Evolutionary conservation across 2,888 invertebrate genomes (phyloP), one percentile per base, ranked within the genome.

Genomic region (Callosobruchus maculatus): DNA sequence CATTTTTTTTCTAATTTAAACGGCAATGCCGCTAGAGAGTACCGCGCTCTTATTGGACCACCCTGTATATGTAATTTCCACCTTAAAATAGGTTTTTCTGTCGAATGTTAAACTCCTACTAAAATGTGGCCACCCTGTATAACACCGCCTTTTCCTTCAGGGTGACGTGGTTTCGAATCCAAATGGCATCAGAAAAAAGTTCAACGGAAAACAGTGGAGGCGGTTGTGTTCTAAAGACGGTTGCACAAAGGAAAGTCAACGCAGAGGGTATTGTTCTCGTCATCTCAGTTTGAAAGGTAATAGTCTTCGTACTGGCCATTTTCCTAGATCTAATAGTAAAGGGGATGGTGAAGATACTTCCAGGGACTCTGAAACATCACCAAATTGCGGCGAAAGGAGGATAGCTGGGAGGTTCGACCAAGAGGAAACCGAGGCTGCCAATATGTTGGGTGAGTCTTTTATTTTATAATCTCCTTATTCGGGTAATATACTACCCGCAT

Each of bases 181-280:
- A 2, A 96, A 95, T 82, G 99, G 99, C 79, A 97, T 99, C 82
- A 90, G 98, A 20, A 99, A 99, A 89, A 99, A 99, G 89, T 99
- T 97, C 88, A 99, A 99, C 89, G 99, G 99, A 67, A 99, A 99
- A 88, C 99, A 99, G 87, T 99, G 99, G 99, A 91, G 99, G 77
- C 91, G 99, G 82, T 91, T 99, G 78, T 99, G 99, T 89, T 97
- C 97, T 75, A 96, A 95, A 87, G 96, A 96, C 83, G 95, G 96
- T 74, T 99, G 98, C 88, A 94, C 94, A 67, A 97, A 97, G 89
- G 99, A 99, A 90, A 98, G 98, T 84, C 99, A 99, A 88, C 90
- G 99, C 67, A 91, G 98, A 80, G 99, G 99, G 67, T 99, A 92
- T 88, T 99, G 99, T 87, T 99, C 99, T 22, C 89, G 99, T 72